A percentile compares a stretch with the other conserved stretches of the same genome.
Evolutionary conservation across 2,888 invertebrate species (phyloP).

Genomic region (Drosophila crucigera): DNA sequence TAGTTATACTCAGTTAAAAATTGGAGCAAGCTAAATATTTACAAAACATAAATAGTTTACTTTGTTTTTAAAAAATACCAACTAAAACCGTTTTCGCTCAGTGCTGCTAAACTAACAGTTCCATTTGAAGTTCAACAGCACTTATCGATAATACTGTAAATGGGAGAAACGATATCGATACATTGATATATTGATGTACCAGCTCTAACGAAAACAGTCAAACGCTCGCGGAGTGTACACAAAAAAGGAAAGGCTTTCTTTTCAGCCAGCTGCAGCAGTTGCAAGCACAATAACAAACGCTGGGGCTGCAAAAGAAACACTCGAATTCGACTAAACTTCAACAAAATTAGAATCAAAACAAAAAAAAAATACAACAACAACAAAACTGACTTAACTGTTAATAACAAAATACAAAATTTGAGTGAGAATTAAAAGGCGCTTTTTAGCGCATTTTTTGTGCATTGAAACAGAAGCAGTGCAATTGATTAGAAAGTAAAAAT

Average conservation of each 20-base stretch:
- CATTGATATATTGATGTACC: slow-evolving; percentile 10
- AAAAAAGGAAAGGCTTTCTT: slow-evolving; percentile 61
- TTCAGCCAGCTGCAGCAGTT: slow-evolving; percentile 66
- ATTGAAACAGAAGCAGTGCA: slow-evolving; percentile 42
- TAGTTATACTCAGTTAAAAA: slow-evolving; percentile 11
- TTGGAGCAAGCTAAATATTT: background rate
- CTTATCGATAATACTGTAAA: slow-evolving; percentile 12
- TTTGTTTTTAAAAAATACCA: slow-evolving; percentile 5
- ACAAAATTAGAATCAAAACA: slow-evolving; percentile 7
- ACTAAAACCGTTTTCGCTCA: background rate
- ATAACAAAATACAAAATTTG: slow-evolving; percentile 31
- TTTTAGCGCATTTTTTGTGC: slow-evolving; percentile 35
- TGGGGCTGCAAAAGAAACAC: slow-evolving; percentile 50
- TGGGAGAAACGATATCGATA: slow-evolving; percentile 9
- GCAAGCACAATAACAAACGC: slow-evolving; percentile 56
- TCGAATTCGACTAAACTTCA: slow-evolving; percentile 15
- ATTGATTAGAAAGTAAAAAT: slow-evolving; percentile 41
- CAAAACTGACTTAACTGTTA: slow-evolving; percentile 13
- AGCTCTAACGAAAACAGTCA: slow-evolving; percentile 33
- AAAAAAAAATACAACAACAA: background rate
- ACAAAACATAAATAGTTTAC: slow-evolving; percentile 5
- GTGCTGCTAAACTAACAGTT: slow-evolving; percentile 10
- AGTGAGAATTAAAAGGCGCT: slow-evolving; percentile 33
- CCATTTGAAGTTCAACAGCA: slow-evolving; percentile 9
- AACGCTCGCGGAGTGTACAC: slow-evolving; percentile 56